A percentile compares a stretch with the other conserved stretches of the same genome.
Evolutionary conservation across 2,113 vertebrate genomes (phyloP).

Genomic region (Isichthys henryi): DNA sequence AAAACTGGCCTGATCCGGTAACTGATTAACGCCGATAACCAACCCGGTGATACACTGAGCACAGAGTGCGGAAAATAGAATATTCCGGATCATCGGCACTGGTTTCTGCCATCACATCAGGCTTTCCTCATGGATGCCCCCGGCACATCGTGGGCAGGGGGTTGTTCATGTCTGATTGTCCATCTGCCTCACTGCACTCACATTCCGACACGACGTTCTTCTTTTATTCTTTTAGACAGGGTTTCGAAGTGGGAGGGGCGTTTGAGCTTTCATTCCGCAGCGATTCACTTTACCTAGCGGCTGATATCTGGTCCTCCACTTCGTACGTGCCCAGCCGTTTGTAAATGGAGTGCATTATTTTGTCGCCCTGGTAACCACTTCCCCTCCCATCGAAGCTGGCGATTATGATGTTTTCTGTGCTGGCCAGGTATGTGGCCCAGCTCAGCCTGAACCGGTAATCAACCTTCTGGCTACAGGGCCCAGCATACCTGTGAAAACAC

Average conservation of each 20-base stretch:
- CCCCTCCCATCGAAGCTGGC: constrained; percentile 95
- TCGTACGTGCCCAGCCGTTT: constrained; percentile 82
- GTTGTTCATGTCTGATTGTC: background rate
- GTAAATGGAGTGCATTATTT: constrained; percentile 86
- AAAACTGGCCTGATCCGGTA: background rate
- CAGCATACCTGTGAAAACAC: constrained; percentile 71
- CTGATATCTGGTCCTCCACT: constrained; percentile 92
- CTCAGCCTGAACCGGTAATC: constrained; percentile 62
- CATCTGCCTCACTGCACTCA: background rate
- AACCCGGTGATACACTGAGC: background rate
- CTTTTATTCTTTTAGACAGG: background rate
- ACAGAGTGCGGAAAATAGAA: background rate
- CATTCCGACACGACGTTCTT: too few relatives aligned
- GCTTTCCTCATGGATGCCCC: background rate
- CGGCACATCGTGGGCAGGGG: background rate
- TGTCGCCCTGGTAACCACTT: constrained; percentile 91
- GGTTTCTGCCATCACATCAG: background rate
- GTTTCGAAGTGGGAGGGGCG: background rate
- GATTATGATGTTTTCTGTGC: constrained; percentile 84
- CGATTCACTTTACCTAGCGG: constrained; percentile 64
- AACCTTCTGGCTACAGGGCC: constrained; percentile 88
- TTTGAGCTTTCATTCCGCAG: background rate
- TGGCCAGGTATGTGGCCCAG: constrained; percentile 91
- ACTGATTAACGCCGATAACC: background rate
- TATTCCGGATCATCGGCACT: background rate